A percentile compares a stretch with the other conserved stretches of the same genome.
phyloP scores from a whole-genome alignment of 2,113 vertebrate species.

The Climacteris rufus region DNA sequence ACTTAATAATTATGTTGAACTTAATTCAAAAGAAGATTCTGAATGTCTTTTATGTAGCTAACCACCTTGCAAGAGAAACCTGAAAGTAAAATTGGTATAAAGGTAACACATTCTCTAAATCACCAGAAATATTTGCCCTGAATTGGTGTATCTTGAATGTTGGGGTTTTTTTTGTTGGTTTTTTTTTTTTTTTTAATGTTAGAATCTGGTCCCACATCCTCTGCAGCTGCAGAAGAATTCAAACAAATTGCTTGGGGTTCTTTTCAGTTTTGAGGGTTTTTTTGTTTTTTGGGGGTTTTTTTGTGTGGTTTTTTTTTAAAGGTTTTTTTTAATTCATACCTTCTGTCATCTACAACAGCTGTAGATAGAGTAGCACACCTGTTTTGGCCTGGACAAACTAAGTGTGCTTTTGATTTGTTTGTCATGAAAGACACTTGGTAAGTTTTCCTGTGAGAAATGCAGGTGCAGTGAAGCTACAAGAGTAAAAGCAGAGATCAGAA shows the following conservation, averaged over 20 bases:
- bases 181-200: neutral
- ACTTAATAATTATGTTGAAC: neutral
- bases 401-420: neutral
- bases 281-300: neutral
- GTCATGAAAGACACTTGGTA: neutral
- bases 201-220: constrained; percentile 28
- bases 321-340: neutral
- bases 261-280: neutral
- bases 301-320: neutral
- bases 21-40: neutral
- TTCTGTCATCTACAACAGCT: neutral
- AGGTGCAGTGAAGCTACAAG: neutral
- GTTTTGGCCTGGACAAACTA: neutral
- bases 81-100: neutral
- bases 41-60: neutral
- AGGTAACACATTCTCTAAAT: neutral
- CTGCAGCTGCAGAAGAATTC: constrained; percentile 27
- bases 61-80: neutral
- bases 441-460: neutral
- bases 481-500: neutral
- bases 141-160: neutral
- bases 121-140: neutral
- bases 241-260: neutral
- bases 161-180: neutral
- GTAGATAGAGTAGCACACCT: constrained; percentile 24